phyloP scores from a whole-genome alignment of 2,888 invertebrate genomes.

The Chrysomela aeneicollis region DNA sequence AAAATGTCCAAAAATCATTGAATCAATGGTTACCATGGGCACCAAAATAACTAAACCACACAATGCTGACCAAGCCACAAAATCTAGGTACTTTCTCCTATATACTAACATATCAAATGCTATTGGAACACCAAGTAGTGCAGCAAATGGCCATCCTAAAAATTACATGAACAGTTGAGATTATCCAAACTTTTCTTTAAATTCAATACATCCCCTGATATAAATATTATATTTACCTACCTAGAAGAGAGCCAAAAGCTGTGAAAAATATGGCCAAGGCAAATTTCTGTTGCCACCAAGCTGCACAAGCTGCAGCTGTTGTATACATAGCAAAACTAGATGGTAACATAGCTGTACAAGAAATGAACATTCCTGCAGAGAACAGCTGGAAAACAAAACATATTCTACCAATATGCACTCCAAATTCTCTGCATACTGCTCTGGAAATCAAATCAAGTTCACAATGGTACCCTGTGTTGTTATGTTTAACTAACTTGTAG shows the following conservation, averaged over 20 bases:
- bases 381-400: conserved; percentile 82
- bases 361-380: conserved; percentile 90
- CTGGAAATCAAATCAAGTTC: conserved; percentile 60
- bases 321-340: conserved; percentile 95
- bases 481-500: conserved; percentile 78
- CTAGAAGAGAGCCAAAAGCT: conserved; percentile 80
- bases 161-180: conserved; percentile 22
- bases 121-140: conserved; percentile 87
- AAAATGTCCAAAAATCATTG: conserved; percentile 86
- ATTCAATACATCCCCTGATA: background rate
- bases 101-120: conserved; percentile 83
- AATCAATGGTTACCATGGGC: conserved; percentile 86
- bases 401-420: conserved; percentile 86
- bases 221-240: conserved; percentile 52
- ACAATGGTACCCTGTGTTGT: background rate
- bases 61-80: conserved; percentile 79
- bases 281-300: conserved; percentile 87
- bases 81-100: conserved; percentile 71
- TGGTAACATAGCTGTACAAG: conserved; percentile 88
- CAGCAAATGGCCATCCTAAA: conserved; percentile 96
- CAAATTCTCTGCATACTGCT: conserved; percentile 89
- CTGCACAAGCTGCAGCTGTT: conserved; percentile 82
- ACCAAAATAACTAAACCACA: conserved; percentile 75
- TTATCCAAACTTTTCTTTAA: conserved; percentile 13
- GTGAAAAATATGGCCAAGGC: conserved; percentile 82